These are phyloP conservation scores for Tipula confusa DNA, from an alignment of 2,888 invertebrate species.

Conservation along the genomic window DNA sequence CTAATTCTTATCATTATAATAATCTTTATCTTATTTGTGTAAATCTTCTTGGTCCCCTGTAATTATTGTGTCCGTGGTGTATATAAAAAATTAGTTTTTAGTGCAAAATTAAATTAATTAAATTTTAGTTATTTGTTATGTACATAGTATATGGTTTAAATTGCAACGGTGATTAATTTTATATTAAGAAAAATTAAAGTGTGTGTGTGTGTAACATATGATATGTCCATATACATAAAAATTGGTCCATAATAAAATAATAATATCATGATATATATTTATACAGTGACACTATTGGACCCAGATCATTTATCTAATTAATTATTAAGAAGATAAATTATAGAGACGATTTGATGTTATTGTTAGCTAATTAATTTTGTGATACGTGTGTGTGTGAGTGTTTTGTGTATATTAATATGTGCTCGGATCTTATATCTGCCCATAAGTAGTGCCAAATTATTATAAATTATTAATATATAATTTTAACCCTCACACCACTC, in stretches of 20 bases:
- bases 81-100: neutral
- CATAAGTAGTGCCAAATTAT: neutral
- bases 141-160: too few species aligned
- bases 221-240: too few species aligned
- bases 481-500: neutral
- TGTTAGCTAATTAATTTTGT: neutral
- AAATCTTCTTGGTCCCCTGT: neutral
- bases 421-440: neutral
- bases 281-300: neutral
- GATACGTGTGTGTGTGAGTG: neutral
- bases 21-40: neutral
- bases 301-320: conserved; percentile 12
- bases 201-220: too few species aligned
- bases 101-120: neutral
- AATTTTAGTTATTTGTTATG: neutral
- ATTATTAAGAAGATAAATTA: neutral
- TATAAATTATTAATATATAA: neutral
- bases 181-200: neutral
- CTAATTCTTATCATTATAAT: neutral
- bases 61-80: neutral
- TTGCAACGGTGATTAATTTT: neutral
- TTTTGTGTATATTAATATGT: too few species aligned
- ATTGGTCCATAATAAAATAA: neutral
- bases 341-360: neutral
- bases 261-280: neutral